These are phyloP conservation scores for Drosophila varians DNA, from an alignment of 1,140 invertebrate genomes.

Conservation along the genomic window DNA sequence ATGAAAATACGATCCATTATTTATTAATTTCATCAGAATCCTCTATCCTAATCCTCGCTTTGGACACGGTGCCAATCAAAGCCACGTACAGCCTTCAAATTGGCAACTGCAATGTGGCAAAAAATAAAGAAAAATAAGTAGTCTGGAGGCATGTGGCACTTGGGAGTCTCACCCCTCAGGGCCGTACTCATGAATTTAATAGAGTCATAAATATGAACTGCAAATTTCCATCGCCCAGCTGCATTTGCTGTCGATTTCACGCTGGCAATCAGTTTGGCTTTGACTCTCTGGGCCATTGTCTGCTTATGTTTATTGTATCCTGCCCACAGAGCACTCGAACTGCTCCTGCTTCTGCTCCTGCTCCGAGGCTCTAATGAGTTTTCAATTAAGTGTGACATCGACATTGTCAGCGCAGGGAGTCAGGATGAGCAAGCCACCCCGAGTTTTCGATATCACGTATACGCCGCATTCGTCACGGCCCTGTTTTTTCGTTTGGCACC, in stretches of 20 bases:
- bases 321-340: conserved; percentile 34
- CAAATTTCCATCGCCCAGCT: conserved; percentile 62
- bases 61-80: conserved; percentile 68
- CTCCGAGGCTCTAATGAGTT: conserved; percentile 66
- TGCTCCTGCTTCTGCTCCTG: conserved; percentile 2
- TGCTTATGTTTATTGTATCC: conserved; percentile 40
- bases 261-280: conserved; percentile 60
- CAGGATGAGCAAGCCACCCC: conserved; percentile 15
- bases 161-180: conserved; percentile 23
- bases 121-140: neutral
- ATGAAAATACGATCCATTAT: conserved; percentile 10
- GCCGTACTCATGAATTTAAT: conserved; percentile 51
- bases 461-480: conserved; percentile 44
- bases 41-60: conserved; percentile 6
- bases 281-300: conserved; percentile 35
- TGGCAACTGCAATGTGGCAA: conserved; percentile 8
- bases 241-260: conserved; percentile 62
- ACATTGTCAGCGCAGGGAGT: conserved; percentile 39
- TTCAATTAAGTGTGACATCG: conserved; percentile 76
- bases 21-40: conserved; percentile 38
- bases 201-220: conserved; percentile 72
- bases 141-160: neutral
- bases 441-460: conserved; percentile 39
- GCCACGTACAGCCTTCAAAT: conserved; percentile 11
- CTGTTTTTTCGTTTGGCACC: conserved; percentile 2